Evolutionary conservation across 1,140 invertebrate species (phyloP).

Genomic region (Solen grandis): DNA sequence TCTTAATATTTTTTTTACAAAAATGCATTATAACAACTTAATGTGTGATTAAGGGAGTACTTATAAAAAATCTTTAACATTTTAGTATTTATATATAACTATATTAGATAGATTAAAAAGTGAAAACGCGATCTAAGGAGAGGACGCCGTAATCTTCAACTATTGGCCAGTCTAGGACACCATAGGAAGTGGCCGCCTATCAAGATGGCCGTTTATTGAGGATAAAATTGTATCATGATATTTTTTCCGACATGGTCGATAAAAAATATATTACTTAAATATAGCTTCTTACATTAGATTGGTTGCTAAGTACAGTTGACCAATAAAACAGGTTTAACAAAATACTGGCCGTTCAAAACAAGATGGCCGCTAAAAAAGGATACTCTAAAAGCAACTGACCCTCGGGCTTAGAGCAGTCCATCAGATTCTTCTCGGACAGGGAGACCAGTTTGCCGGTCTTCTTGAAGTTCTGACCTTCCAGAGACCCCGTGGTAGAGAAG

Average conservation of each 20-base stretch:
- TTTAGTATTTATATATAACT: not conserved
- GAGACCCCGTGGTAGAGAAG: constrained; percentile 93
- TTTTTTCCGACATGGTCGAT: not conserved
- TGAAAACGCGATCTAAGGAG: not conserved
- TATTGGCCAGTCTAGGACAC: too few relatives aligned
- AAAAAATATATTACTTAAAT: too few relatives aligned
- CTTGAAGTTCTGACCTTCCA: constrained; percentile 97
- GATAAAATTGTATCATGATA: not conserved
- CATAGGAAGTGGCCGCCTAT: too few relatives aligned
- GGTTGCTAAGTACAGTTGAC: not conserved
- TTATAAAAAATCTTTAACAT: not conserved
- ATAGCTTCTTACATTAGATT: not conserved
- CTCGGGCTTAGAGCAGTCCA: constrained; percentile 90
- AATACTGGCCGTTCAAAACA: not conserved
- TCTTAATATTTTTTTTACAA: too few relatives aligned
- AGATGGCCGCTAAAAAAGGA: not conserved
- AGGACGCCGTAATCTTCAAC: not conserved
- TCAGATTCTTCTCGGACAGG: constrained; percentile 97
- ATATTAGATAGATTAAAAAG: not conserved
- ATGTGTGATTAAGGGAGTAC: not conserved
- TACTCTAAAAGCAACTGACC: constrained; percentile 24
- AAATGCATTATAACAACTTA: too few relatives aligned
- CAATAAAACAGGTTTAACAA: not conserved
- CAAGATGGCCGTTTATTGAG: not conserved
- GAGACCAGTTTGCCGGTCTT: constrained; percentile 91